A percentile compares a stretch with the other conserved stretches of the same genome.
These are phyloP conservation scores for Holacanthus passer DNA, from an alignment of 2,113 vertebrate species.

Conservation along the genomic window DNA sequence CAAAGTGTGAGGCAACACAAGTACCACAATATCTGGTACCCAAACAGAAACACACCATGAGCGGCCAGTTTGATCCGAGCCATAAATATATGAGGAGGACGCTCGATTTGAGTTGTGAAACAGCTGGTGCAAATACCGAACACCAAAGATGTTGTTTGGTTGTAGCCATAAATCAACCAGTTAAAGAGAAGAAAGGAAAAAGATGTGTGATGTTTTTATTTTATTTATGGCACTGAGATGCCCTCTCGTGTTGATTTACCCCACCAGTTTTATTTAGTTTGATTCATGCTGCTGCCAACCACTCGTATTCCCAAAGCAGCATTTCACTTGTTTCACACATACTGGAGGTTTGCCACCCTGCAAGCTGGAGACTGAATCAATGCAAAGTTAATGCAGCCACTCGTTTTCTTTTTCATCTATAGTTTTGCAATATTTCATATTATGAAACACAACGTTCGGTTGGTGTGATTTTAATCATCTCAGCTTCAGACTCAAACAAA, in stretches of 20 bases:
- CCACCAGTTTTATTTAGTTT: background rate
- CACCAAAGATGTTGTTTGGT: background rate
- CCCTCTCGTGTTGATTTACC: conserved; percentile 27
- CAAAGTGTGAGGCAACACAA: background rate
- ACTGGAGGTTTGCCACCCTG: conserved; percentile 1
- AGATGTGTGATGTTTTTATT: background rate
- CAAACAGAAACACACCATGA: background rate
- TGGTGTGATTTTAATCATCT: no score
- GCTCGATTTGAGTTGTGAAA: conserved; percentile 16
- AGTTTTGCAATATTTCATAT: no score
- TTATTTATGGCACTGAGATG: background rate
- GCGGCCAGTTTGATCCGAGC: background rate
- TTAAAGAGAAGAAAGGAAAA: conserved; percentile 4
- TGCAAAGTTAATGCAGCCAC: no score
- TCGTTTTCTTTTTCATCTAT: no score
- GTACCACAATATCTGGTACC: background rate
- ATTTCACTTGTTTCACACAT: conserved; percentile 12
- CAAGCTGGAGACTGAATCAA: background rate
- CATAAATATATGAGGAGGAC: conserved; percentile 5
- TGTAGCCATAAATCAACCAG: conserved; percentile 4
- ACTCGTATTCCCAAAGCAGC: background rate
- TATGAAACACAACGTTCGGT: no score
- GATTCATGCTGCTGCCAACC: conserved; percentile 3
- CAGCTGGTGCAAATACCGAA: background rate
- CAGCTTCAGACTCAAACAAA: no score